Percentiles rank a stretch among this genome's conserved stretches.
Conservation (phyloP, 2,797 vertebrate genomes). For the Microhierax caerulescens region DNA sequence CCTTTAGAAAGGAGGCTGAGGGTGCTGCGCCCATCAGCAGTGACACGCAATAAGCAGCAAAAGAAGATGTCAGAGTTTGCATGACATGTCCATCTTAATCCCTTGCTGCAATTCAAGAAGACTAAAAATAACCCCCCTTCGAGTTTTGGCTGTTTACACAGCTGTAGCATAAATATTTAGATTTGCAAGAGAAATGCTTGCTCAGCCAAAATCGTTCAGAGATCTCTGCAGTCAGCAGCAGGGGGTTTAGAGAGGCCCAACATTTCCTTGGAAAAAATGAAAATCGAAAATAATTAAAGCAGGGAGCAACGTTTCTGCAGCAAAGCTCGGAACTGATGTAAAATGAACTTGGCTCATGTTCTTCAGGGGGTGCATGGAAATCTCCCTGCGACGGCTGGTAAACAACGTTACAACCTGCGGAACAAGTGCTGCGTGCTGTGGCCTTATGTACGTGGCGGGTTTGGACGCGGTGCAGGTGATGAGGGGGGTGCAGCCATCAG, state of each 20-base stretch:
- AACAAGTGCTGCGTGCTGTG: rapidly evolving
- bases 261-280: slow-evolving; percentile 4
- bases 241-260: not conserved
- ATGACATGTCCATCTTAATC: not conserved
- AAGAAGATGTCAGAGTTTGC: not conserved
- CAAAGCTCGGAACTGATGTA: not conserved
- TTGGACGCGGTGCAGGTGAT: rapidly evolving
- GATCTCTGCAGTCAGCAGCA: not conserved
- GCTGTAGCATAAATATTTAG: slow-evolving; percentile 54
- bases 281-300: slow-evolving; percentile 32
- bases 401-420: not conserved
- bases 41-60: not conserved
- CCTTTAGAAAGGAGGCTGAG: not conserved
- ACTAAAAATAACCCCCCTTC: not conserved
- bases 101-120: not conserved
- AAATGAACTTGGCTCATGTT: not conserved
- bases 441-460: rapidly evolving
- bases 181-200: not conserved
- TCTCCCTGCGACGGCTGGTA: rapidly evolving
- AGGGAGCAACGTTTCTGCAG: not conserved
- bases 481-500: rapidly evolving
- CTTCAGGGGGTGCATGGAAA: not conserved
- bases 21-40: not conserved
- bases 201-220: not conserved
- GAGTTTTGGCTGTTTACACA: slow-evolving; percentile 16